Evolutionary conservation across 2,113 vertebrate species (phyloP).

Genomic region (Nothobranchius furzeri): DNA sequence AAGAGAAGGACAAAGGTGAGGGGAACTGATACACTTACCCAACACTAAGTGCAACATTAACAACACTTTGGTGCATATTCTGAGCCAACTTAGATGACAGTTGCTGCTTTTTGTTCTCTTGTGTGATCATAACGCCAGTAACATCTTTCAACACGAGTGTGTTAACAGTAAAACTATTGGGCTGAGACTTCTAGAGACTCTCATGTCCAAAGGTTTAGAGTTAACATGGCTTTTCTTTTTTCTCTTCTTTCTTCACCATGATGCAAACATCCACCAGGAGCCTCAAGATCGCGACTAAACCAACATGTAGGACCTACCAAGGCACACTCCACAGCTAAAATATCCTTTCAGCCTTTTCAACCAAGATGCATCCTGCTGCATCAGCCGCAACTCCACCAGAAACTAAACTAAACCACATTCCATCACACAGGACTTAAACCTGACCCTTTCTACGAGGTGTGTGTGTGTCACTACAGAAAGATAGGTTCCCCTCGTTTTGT

Average conservation of each 20-base stretch:
- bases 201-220: slow-evolving; percentile 69
- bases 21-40: slow-evolving; percentile 86
- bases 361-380: too few relatives aligned
- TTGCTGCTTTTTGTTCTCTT: slow-evolving; percentile 88
- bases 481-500: too few relatives aligned
- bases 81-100: slow-evolving; percentile 99
- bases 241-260: slow-evolving; percentile 79
- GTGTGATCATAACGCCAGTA: slow-evolving; percentile 96
- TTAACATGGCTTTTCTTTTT: slow-evolving; percentile 68
- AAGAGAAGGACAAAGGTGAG: slow-evolving; percentile 42
- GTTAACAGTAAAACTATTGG: slow-evolving; percentile 78
- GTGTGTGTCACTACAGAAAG: too few relatives aligned
- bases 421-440: too few relatives aligned
- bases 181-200: slow-evolving; percentile 21
- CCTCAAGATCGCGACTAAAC: background rate
- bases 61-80: slow-evolving; percentile 95
- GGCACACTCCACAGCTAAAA: background rate
- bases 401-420: too few relatives aligned
- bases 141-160: slow-evolving; percentile 77
- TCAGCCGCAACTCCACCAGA: too few relatives aligned
- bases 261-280: slow-evolving; percentile 81
- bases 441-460: too few relatives aligned
- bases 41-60: slow-evolving; percentile 83
- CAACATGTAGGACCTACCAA: background rate
- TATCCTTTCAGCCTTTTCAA: too few relatives aligned